Conservation (phyloP, 2,888 invertebrate species). For the Spicauda simplicius region DNA sequence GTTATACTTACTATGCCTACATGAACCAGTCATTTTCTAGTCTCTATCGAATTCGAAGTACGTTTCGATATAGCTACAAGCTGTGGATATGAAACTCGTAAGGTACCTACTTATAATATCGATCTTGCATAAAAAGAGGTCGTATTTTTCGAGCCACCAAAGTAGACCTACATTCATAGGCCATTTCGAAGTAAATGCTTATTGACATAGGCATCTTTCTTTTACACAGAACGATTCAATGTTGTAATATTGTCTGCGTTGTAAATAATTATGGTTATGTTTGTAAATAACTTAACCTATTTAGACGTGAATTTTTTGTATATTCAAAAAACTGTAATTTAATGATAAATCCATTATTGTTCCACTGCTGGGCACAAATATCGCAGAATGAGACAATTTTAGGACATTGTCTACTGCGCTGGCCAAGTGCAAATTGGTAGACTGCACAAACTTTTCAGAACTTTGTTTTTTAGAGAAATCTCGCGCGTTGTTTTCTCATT, state of each 20-base stretch:
- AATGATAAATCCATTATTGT: too few relatives aligned
- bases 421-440: too few relatives aligned
- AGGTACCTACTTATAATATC: neutral
- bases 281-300: neutral
- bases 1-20: neutral
- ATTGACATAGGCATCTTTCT: neutral
- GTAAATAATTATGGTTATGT: neutral
- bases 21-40: neutral
- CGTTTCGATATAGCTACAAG: neutral
- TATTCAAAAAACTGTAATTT: too few relatives aligned
- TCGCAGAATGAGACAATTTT: too few relatives aligned
- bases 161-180: neutral
- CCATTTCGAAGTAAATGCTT: neutral
- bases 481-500: too few relatives aligned
- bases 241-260: neutral
- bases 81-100: neutral
- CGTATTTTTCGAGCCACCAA: neutral
- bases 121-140: constrained; percentile 10
- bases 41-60: neutral
- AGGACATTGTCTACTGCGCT: too few relatives aligned
- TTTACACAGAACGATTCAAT: neutral
- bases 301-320: too few relatives aligned
- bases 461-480: too few relatives aligned
- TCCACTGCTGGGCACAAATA: too few relatives aligned
- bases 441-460: too few relatives aligned